Conservation (phyloP, 2,797 vertebrate species). For the Synaphobranchus kaupii region DNA sequence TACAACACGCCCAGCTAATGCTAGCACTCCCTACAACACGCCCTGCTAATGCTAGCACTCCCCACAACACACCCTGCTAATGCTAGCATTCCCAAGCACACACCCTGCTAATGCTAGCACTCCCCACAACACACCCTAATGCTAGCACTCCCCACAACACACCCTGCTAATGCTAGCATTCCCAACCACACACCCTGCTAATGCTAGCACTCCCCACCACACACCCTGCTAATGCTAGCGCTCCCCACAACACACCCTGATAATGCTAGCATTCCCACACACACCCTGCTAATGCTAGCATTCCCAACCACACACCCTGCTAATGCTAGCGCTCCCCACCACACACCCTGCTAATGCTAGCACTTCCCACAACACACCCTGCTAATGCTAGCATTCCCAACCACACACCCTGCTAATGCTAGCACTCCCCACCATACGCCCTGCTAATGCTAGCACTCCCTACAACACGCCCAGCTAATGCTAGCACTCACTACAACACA, state of each 20-base stretch:
- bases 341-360: background rate
- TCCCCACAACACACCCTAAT: background rate
- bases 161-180: background rate
- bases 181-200: background rate
- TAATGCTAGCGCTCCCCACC: background rate
- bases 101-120: background rate
- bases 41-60: too few species aligned
- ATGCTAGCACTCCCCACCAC: background rate
- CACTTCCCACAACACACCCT: background rate
- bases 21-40: background rate
- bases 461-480: too few species aligned
- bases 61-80: background rate
- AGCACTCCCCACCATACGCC: background rate
- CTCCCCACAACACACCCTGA: too few species aligned
- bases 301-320: background rate
- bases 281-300: background rate
- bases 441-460: background rate
- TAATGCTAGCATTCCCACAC: background rate
- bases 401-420: background rate
- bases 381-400: background rate
- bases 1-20: too few species aligned
- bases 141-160: background rate
- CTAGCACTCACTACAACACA: background rate
- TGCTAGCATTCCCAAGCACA: background rate
- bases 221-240: background rate